Base-by-base conservation (phyloP, 2,888 invertebrate species). In the Gymnocheta viridis region DNA sequence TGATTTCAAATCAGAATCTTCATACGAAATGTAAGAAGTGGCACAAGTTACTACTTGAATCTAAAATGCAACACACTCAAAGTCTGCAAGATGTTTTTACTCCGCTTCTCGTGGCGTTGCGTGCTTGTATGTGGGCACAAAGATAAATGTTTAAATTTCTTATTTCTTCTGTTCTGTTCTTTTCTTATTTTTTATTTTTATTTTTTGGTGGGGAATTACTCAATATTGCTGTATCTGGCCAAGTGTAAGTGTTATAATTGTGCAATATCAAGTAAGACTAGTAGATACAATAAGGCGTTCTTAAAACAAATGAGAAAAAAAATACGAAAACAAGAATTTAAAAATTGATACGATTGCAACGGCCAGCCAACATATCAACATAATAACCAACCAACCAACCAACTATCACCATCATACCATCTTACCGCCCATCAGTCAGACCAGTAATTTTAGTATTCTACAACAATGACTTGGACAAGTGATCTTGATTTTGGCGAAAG, bases 241-340 rank as follows among this genome's bases (percentile, higher is more conserved):
- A 67, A 81, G 27, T 41, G 35, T 51, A 76, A 82, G 81, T 80
- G 66, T 73, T 73, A 80, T 80, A 80, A 73, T 66, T 80, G 66
- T 49, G 24, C 58, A 58, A 66, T 47, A 73, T 66, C 80, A 73
- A 73, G 72, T 80, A 80, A 80, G 56, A 80, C 80, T 73, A 73
- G 80, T 73, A 80, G 80, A 80, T 29, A 58, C 27, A 58, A 66
- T 47, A 41, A 73, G 72, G 73, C 80, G 80, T 80, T 80, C 64
- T 64, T 19, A 66, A 27, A 47, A 35, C 24, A 70, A 62, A 79
- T 54, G n/a, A 66, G n/a, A 0, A 4, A 38, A 14, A 32, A 49
- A 41, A 24, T 24, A 24, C 0, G 6, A 49, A 58, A 58, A 56
- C 19, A 69, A 32, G 41, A 58, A 72, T 35, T 35, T 9, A 27